Conservation (phyloP, 2,888 invertebrate species). For the Resseliella maxima region DNA sequence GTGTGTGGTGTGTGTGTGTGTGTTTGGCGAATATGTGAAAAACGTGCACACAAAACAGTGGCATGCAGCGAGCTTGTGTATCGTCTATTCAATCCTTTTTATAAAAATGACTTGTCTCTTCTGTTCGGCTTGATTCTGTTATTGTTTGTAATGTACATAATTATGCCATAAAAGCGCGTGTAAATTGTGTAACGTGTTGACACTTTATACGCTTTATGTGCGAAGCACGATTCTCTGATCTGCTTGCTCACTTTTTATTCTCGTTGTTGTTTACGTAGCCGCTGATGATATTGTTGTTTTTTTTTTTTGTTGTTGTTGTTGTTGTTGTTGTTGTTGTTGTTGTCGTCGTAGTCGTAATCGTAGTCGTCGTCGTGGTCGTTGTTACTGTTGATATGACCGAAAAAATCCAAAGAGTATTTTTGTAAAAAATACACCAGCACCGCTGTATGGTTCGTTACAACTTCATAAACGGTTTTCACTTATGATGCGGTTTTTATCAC, state of each 20-base stretch:
- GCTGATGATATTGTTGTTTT: background rate
- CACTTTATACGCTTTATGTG: conserved; percentile 33
- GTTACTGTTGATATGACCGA: too few species aligned
- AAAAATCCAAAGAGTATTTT: too few species aligned
- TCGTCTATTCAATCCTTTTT: background rate
- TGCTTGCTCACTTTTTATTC: background rate
- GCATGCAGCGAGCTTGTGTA: background rate
- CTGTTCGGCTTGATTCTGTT: conserved; percentile 46
- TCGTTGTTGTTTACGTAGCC: background rate
- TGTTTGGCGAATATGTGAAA: background rate
- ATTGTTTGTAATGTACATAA: conserved; percentile 53
- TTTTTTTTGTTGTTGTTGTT: background rate
- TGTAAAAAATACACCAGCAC: too few species aligned
- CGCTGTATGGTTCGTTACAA: background rate
- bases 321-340: background rate
- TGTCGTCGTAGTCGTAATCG: too few species aligned
- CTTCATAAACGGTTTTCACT: conserved; percentile 46
- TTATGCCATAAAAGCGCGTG: conserved; percentile 53
- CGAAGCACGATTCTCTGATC: conserved; percentile 2
- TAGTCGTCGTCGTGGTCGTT: too few species aligned
- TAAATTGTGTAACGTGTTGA: conserved; percentile 47
- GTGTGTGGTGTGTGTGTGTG: too few species aligned
- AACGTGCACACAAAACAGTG: background rate
- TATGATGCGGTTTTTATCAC: conserved; percentile 46
- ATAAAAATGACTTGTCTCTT: conserved; percentile 41